A percentile compares a stretch with the other conserved stretches of the same genome.
phyloP scores from a whole-genome alignment of 2,888 invertebrate species.

The Synergus itoensis region DNA sequence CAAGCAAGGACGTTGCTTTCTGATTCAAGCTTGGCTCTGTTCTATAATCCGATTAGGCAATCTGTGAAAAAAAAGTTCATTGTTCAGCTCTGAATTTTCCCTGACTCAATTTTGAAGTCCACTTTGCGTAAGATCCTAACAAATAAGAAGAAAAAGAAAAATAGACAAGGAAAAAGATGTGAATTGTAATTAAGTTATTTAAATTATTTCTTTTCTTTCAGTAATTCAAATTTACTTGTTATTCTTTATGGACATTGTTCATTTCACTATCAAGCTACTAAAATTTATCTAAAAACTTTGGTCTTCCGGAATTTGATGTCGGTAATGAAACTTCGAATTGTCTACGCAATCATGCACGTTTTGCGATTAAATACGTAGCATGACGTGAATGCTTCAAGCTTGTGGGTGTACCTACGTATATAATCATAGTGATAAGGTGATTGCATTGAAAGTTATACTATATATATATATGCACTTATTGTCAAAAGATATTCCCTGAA shows the following conservation, averaged over 20 bases:
- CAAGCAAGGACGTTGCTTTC: constrained; percentile 35
- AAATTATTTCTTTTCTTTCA: too few relatives aligned
- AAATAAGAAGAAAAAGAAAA: too few relatives aligned
- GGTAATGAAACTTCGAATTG: neutral
- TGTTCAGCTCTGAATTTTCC: neutral
- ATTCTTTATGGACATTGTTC: too few relatives aligned
- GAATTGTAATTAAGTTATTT: too few relatives aligned
- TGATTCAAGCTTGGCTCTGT: constrained; percentile 6
- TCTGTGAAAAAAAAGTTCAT: neutral
- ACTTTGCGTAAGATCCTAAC: neutral
- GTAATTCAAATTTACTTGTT: too few relatives aligned
- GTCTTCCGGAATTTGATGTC: too few relatives aligned
- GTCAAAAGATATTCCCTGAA: neutral
- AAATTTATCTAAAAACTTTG: too few relatives aligned
- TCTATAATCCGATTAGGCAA: constrained; percentile 14
- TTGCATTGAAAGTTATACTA: neutral
- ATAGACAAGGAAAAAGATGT: too few relatives aligned
- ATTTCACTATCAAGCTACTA: too few relatives aligned
- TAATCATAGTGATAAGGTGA: neutral
- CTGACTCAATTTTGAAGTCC: neutral
- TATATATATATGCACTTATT: neutral
- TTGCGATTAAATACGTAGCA: neutral
- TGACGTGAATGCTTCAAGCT: neutral
- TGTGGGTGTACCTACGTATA: neutral
- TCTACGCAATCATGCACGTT: constrained; percentile 1